Percentiles rank a stretch among this genome's conserved stretches.
phyloP scores from a whole-genome alignment of 2,888 invertebrate species.

The Acrobasis suavella region DNA sequence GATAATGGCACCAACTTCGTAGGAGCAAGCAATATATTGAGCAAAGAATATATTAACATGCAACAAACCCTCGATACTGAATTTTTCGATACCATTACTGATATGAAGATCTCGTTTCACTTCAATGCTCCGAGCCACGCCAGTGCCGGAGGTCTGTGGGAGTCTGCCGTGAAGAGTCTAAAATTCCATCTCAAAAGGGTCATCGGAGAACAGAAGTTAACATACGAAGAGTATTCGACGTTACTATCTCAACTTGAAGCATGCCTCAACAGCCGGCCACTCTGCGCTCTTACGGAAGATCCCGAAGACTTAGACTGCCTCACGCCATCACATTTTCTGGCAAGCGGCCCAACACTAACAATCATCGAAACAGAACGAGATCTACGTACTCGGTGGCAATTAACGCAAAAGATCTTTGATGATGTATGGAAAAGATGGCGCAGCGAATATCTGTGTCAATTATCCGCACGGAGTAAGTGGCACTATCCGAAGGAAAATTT shows the following conservation, averaged over 20 bases:
- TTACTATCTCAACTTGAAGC: conserved; percentile 37
- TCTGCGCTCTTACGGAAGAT: conserved; percentile 34
- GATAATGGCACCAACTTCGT: too few relatives aligned
- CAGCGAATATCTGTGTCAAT: conserved; percentile 33
- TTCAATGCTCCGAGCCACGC: too few relatives aligned
- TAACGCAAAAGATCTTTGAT: conserved; percentile 34
- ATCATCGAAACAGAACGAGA: conserved; percentile 32
- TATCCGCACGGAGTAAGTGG: conserved; percentile 36
- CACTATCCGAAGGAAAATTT: conserved; percentile 28
- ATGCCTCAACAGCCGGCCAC: conserved; percentile 35
- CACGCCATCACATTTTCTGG: conserved; percentile 36
- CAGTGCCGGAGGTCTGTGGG: neutral
- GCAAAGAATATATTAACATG: too few relatives aligned
- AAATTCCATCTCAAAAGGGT: conserved; percentile 33
- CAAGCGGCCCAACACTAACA: conserved; percentile 30
- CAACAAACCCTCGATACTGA: too few relatives aligned
- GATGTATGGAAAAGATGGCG: conserved; percentile 23
- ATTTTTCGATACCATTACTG: too few relatives aligned
- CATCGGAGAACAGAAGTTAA: conserved; percentile 35
- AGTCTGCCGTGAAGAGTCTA: conserved; percentile 18
- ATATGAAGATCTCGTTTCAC: too few relatives aligned
- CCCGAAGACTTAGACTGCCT: conserved; percentile 16
- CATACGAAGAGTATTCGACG: conserved; percentile 35
- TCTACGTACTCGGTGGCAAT: conserved; percentile 35
- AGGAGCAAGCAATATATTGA: too few relatives aligned